Base-by-base conservation (phyloP, 1,140 invertebrate genomes). In the Scaptodrosophila lebanonensis region DNA sequence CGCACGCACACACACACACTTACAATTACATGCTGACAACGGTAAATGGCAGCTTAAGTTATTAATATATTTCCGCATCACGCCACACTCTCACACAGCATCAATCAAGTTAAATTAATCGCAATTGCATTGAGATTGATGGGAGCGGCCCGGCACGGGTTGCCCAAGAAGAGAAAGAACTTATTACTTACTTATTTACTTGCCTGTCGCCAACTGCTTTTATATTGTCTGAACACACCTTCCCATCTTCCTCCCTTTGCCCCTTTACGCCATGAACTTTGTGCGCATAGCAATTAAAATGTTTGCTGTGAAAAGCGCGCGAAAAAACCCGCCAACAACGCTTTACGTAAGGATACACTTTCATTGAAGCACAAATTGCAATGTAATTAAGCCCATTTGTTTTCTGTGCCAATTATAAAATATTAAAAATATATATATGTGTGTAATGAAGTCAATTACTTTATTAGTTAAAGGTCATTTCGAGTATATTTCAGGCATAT, bases 91-190 rank as follows among this genome's bases (percentile, higher is more conserved):
- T 27, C 42, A 9, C 44, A 17, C 40, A 47, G 45, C 68, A 72
- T 73, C 64, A 73, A 73, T 73, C 69, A 75, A 67, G 65, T 52
- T 32, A 62, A 50, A 79, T 77, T 68, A 77, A 68, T 79, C 52
- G 64, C 54, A 51, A 61, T 61, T 58, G 40, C 43, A 77, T 73
- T 73, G 68, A 77, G 59, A 79, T 66, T 77, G 68, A 79, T 72
- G n/a, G n/a, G n/a, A n/a, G n/a, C n/a, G n/a, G n/a, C n/a, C n/a
- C n/a, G n/a, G n/a, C n/a, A n/a, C n/a, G n/a, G n/a, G n/a, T n/a
- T n/a, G n/a, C n/a, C n/a, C n/a, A n/a, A n/a, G n/a, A n/a, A n/a
- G n/a, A n/a, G n/a, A n/a, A n/a, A n/a, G n/a, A n/a, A n/a, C n/a
- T n/a, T n/a, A n/a, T n/a, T n/a, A n/a, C n/a, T n/a, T n/a, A n/a